These are phyloP conservation scores for Yponomeuta plumbellus DNA, from an alignment of 2,888 invertebrate genomes.

Conservation along the genomic window DNA sequence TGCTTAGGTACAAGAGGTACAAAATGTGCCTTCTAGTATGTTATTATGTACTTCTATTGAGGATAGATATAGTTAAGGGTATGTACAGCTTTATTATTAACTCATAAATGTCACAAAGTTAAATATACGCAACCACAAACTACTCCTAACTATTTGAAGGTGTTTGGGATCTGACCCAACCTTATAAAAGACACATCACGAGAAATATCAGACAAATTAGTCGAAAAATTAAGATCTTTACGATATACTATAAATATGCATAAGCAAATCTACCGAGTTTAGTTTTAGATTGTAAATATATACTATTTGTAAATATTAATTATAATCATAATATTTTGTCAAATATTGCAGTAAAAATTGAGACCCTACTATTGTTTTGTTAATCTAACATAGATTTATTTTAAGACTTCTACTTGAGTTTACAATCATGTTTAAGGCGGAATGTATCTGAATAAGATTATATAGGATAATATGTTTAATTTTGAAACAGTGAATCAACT, in stretches of 20 bases:
- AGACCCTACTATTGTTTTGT: neutral
- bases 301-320: conserved; percentile 40
- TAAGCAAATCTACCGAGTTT: neutral
- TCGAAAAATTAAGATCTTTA: neutral
- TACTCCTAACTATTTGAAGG: neutral
- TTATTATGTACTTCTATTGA: conserved; percentile 48
- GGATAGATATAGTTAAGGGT: conserved; percentile 57
- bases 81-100: conserved; percentile 35
- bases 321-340: conserved; percentile 20
- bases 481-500: neutral
- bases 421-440: conserved; percentile 14
- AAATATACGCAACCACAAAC: neutral
- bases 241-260: neutral
- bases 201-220: neutral
- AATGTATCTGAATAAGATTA: conserved; percentile 1
- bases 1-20: conserved; percentile 61
- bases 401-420: conserved; percentile 14
- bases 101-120: conserved; percentile 2
- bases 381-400: neutral
- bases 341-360: conserved; percentile 27
- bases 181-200: neutral
- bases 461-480: neutral
- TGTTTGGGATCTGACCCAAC: conserved; percentile 9
- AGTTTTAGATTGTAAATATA: conserved; percentile 35
- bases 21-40: conserved; percentile 60